Evolutionary conservation across 2,888 invertebrate species (phyloP).

Genomic region (Thalpophila matura): DNA sequence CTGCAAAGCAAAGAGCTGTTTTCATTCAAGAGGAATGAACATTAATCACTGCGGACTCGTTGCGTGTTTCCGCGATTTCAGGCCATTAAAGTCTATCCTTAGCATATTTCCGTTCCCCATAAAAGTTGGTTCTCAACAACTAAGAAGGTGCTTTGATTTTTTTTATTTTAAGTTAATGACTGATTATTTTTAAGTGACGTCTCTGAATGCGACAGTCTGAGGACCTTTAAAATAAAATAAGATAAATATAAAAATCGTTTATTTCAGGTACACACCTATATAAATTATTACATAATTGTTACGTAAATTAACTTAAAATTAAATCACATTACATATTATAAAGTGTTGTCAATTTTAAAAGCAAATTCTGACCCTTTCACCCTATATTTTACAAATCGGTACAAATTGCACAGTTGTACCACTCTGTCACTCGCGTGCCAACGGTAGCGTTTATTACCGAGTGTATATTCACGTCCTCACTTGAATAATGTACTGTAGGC

Average conservation of each 20-base stretch:
- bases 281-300: no score
- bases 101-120: neutral
- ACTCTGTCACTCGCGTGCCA: conserved; percentile 8
- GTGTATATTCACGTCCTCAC: conserved; percentile 23
- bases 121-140: conserved; percentile 1
- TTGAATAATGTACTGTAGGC: conserved; percentile 18
- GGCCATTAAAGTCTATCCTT: conserved; percentile 4
- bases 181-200: no score
- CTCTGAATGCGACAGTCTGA: no score
- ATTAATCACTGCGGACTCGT: conserved; percentile 24
- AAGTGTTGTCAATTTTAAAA: neutral
- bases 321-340: neutral
- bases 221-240: no score
- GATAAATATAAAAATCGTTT: no score
- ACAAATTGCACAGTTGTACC: neutral
- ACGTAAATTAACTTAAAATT: neutral
- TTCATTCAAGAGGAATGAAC: conserved; percentile 16
- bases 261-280: no score
- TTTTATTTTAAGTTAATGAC: no score
- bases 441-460: conserved; percentile 21
- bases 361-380: neutral
- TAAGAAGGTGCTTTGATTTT: neutral
- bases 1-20: neutral
- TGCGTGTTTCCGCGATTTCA: conserved; percentile 11
- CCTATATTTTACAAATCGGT: conserved; percentile 8